A percentile compares a stretch with the other conserved stretches of the same genome.
Evolutionary conservation across 1,140 invertebrate genomes (phyloP).

Genomic region (Leptoteleia sp.): DNA sequence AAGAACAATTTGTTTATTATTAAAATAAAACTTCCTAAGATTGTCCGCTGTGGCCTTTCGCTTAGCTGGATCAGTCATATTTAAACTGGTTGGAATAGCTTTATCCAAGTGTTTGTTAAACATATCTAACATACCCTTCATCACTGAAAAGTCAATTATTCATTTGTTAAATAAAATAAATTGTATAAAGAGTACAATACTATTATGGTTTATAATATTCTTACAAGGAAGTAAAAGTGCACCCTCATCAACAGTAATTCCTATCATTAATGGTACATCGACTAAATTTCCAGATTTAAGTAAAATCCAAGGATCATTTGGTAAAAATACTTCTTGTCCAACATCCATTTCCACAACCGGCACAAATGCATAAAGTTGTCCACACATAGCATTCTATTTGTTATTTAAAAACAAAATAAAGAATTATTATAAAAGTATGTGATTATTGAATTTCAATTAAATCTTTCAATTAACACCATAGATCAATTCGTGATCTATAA

Average conservation of each 20-base stretch:
- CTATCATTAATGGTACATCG: slow-evolving; percentile 85
- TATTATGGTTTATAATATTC: no score
- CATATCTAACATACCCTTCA: slow-evolving; percentile 57
- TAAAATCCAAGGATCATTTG: slow-evolving; percentile 81
- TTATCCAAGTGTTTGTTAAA: slow-evolving; percentile 83
- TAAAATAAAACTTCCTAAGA: slow-evolving; percentile 84
- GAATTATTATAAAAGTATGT: not conserved
- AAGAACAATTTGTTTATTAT: slow-evolving; percentile 77
- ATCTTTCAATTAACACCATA: no score
- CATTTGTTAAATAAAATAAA: no score
- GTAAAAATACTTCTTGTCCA: slow-evolving; percentile 84
- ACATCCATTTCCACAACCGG: slow-evolving; percentile 84
- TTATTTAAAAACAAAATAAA: slow-evolving; percentile 7
- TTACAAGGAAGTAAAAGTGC: slow-evolving; percentile 68
- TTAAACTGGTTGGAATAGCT: slow-evolving; percentile 84
- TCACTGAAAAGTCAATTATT: no score
- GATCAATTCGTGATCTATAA: no score
- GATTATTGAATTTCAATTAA: no score
- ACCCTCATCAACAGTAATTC: slow-evolving; percentile 84
- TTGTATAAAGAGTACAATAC: no score
- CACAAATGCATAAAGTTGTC: slow-evolving; percentile 81
- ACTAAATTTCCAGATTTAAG: slow-evolving; percentile 80
- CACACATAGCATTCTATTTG: slow-evolving; percentile 72
- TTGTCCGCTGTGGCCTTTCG: slow-evolving; percentile 78
- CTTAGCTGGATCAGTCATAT: slow-evolving; percentile 76